phyloP scores from a whole-genome alignment of 2,797 vertebrate species.

The Etheostoma perlongum region DNA sequence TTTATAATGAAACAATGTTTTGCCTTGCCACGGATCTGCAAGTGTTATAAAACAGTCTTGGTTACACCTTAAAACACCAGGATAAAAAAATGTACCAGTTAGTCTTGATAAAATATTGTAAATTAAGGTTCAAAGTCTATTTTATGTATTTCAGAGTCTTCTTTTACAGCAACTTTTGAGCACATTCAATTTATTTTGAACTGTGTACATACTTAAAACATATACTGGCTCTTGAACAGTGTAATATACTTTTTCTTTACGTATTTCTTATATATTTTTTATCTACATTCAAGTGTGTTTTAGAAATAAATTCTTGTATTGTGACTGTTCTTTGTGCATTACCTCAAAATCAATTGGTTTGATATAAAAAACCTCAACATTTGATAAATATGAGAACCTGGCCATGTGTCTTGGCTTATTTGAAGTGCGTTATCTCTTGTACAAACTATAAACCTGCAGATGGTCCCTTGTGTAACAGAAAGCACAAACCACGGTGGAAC shows the following conservation, averaged over 20 bases:
- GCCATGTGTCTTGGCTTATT: slow-evolving; percentile 8
- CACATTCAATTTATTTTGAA: slow-evolving; percentile 82
- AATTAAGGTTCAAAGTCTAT: slow-evolving; percentile 76
- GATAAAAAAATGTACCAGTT: slow-evolving; percentile 28
- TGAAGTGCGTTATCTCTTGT: neutral
- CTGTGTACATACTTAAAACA: slow-evolving; percentile 83
- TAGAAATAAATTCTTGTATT: slow-evolving; percentile 82
- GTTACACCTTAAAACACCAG: slow-evolving; percentile 41
- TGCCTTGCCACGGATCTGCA: slow-evolving; percentile 38
- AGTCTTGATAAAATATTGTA: slow-evolving; percentile 73
- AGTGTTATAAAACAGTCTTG: slow-evolving; percentile 29
- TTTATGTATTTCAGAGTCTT: slow-evolving; percentile 72
- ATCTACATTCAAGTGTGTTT: slow-evolving; percentile 75
- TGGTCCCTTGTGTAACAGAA: slow-evolving; percentile 27
- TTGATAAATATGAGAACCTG: slow-evolving; percentile 35
- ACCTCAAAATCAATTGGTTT: slow-evolving; percentile 28
- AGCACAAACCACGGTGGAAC: slow-evolving; percentile 45
- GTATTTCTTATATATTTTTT: slow-evolving; percentile 82
- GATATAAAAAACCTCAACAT: slow-evolving; percentile 26
- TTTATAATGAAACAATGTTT: slow-evolving; percentile 45
- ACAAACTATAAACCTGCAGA: neutral
- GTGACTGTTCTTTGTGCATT: slow-evolving; percentile 58
- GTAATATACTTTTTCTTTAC: slow-evolving; percentile 86
- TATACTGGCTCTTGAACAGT: slow-evolving; percentile 75
- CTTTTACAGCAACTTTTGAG: slow-evolving; percentile 65